These are phyloP conservation scores for Strigops habroptila DNA, from an alignment of 2,113 vertebrate genomes.

Conservation along the genomic window DNA sequence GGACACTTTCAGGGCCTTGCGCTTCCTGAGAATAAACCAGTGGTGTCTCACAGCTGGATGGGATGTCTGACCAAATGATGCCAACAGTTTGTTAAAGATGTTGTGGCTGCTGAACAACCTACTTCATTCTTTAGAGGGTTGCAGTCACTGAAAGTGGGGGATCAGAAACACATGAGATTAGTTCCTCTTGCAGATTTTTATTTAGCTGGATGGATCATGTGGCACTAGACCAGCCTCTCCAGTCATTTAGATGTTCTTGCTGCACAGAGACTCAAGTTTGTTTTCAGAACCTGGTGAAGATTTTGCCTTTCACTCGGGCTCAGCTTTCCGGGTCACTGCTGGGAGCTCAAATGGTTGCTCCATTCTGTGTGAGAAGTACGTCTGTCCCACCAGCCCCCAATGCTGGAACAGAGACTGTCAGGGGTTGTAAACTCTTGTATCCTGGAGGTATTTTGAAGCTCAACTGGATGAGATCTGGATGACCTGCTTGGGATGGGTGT, in stretches of 20 bases:
- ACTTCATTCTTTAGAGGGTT: background rate
- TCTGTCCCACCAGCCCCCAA: background rate
- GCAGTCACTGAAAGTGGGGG: background rate
- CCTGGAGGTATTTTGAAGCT: background rate
- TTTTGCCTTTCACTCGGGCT: background rate
- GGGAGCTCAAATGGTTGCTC: background rate
- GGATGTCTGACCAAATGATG: background rate
- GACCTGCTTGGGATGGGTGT: background rate
- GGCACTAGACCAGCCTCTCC: background rate
- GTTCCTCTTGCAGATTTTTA: background rate
- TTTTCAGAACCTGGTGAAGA: background rate
- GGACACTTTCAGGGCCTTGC: background rate
- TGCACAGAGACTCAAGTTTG: background rate
- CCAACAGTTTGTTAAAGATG: background rate
- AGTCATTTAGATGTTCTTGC: background rate
- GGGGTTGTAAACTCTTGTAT: background rate
- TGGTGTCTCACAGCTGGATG: background rate
- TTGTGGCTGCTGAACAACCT: background rate
- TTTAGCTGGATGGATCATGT: background rate
- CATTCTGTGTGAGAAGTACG: background rate
- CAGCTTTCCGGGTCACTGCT: background rate
- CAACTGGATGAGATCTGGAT: background rate
- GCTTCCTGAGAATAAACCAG: background rate
- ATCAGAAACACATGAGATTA: background rate
- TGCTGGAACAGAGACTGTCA: background rate